Conservation (phyloP, 2,888 invertebrate genomes). For the Tenthredo amoena region DNA sequence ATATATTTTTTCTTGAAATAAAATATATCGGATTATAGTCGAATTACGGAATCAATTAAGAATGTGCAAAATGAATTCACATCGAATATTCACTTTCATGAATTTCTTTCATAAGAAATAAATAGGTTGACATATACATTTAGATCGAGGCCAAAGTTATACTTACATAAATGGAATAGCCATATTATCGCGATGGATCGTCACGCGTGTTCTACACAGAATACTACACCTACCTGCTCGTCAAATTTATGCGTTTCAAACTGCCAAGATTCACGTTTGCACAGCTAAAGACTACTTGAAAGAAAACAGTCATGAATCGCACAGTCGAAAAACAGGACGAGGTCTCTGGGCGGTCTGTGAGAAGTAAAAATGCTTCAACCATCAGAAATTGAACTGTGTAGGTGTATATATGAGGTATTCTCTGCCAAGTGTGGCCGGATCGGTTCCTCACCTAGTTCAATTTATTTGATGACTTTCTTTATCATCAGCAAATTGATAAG, state of each 20-base stretch:
- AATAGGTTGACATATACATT: not conserved
- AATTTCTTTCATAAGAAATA: not conserved
- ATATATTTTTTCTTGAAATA: too few relatives aligned
- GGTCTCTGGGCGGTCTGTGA: not conserved
- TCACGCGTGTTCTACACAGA: not conserved
- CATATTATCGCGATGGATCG: not conserved
- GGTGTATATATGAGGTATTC: too few relatives aligned
- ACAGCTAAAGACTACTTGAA: not conserved
- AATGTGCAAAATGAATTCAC: not conserved
- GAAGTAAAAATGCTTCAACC: not conserved
- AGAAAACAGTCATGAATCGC: not conserved
- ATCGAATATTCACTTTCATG: not conserved
- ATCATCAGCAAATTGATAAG: too few relatives aligned
- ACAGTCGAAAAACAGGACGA: not conserved
- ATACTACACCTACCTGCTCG: not conserved
- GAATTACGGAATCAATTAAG: too few relatives aligned
- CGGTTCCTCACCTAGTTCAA: too few relatives aligned
- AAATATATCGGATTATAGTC: too few relatives aligned
- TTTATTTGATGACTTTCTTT: too few relatives aligned
- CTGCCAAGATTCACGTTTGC: not conserved
- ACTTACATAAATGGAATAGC: not conserved
- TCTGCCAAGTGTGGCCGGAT: too few relatives aligned
- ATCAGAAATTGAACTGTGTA: not conserved
- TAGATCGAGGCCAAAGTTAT: not conserved
- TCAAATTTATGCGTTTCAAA: not conserved